Base-by-base conservation (phyloP, 1,140 invertebrate genomes). In the Leptoteleia sp. region DNA sequence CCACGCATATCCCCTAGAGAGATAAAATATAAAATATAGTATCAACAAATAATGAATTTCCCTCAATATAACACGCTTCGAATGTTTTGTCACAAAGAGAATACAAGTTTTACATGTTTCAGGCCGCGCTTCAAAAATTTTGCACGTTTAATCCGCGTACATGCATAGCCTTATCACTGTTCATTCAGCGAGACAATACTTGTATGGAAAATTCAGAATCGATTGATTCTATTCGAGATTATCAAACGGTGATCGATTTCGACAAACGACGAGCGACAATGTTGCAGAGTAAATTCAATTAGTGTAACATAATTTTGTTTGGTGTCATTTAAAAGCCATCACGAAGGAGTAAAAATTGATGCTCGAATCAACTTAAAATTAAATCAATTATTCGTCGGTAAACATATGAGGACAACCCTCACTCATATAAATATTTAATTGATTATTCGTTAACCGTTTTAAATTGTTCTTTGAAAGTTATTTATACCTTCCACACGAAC, bases 111-210 rank as follows among this genome's bases (percentile, higher is more conserved):
- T 27, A 31, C 33, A 43, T 29, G 19, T 57, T 57, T 57, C 38
- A 31, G 15, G 38, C 45, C 15, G 15, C 25, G 11, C 45, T 59
- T 45, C 35, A 45, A 47, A 13, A 31, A 31, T 7, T 13, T 16
- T 13, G 19, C 9, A 12, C 13, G 9, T 55, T 42, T 40, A 57
- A 0, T 11, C 27, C n/a, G 29, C 3, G n/a, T 22, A 15, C 29
- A 17, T 7, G n/a, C 9, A 29, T 40, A 45, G 15, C 35, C 22
- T 7, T 12, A 38, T 42, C 15, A 64, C 4, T 11, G 9, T 37
- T 67, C 25, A 12, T 12, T 29, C 13, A 35, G 9, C 29, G 55
- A 71, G 67, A 71, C 67, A 50, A n/a, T 61, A 71, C 67, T 61
- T 6, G 12, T 61, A 71, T 61, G 67, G 67, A 52, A 71, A 71